phyloP scores from a whole-genome alignment of 2,888 invertebrate species.

The Argynnis bischoffii region DNA sequence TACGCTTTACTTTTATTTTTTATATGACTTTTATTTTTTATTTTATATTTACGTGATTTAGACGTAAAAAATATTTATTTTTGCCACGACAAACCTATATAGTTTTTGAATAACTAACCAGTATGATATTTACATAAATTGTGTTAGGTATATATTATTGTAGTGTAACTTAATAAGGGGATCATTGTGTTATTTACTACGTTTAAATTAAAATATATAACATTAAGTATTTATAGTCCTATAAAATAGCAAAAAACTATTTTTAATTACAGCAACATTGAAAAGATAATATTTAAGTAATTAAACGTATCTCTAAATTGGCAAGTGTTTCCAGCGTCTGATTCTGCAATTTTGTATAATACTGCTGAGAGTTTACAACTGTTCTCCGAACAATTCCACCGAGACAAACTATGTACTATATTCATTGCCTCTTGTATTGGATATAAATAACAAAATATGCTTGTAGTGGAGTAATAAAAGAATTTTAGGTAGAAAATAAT shows the following conservation, averaged over 20 bases:
- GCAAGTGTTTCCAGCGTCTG: constrained; percentile 16
- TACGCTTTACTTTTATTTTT: no score
- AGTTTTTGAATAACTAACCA: no score
- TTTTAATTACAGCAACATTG: not conserved
- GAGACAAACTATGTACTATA: constrained; percentile 28
- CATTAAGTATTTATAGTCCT: not conserved
- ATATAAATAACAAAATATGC: constrained; percentile 29
- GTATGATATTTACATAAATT: no score
- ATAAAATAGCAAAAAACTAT: not conserved
- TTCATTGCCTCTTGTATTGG: constrained; percentile 30
- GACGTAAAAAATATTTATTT: no score
- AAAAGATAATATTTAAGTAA: not conserved
- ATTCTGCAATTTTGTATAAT: constrained; percentile 23
- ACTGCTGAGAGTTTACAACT: constrained; percentile 26
- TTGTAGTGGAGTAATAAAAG: constrained; percentile 15
- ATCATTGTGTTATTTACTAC: no score
- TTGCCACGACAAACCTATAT: no score
- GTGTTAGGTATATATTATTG: no score
- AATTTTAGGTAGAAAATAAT: constrained; percentile 14
- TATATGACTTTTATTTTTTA: no score
- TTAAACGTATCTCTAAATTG: constrained; percentile 14
- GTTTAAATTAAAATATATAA: no score
- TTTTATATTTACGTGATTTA: no score
- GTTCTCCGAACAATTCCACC: constrained; percentile 20
- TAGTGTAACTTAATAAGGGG: no score